Percentiles rank a stretch among this genome's conserved stretches.
phyloP scores from a whole-genome alignment of 2,888 invertebrate genomes.

The Leptinotarsa tumamoca region DNA sequence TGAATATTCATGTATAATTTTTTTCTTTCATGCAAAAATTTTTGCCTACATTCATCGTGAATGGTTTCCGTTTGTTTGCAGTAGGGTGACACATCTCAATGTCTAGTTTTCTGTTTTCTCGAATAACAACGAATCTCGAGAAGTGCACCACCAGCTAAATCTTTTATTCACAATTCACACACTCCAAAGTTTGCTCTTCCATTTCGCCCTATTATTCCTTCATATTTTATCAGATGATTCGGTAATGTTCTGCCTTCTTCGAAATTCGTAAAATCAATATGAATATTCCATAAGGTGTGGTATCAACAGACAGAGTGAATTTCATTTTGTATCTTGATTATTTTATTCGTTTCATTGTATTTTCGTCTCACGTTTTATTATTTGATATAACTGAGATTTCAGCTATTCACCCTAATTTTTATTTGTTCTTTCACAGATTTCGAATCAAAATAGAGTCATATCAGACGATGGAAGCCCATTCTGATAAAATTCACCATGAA shows the following conservation, averaged over 20 bases:
- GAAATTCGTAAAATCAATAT: not conserved
- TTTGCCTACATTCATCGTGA: not conserved
- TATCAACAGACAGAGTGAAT: not conserved
- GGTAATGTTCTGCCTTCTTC: conserved; percentile 4
- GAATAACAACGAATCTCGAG: conserved; percentile 3
- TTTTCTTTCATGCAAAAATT: not conserved
- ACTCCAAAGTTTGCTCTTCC: not conserved
- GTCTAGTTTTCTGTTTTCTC: not conserved
- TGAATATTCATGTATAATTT: no score
- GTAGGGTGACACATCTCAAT: not conserved
- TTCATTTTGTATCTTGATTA: not conserved
- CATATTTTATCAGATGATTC: conserved; percentile 13
- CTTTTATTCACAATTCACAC: conserved; percentile 5
- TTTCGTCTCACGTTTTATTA: no score
- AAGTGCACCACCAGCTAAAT: not conserved
- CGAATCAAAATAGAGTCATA: no score
- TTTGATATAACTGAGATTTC: no score
- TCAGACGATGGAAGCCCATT: no score
- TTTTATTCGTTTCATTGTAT: not conserved
- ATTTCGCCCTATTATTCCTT: not conserved
- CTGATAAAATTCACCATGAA: no score
- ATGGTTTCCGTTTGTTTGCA: not conserved
- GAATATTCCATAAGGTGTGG: not conserved
- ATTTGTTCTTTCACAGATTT: no score
- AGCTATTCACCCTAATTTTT: no score